Conservation (phyloP, 2,888 invertebrate species). For the Eudasyphora cyanicolor region DNA sequence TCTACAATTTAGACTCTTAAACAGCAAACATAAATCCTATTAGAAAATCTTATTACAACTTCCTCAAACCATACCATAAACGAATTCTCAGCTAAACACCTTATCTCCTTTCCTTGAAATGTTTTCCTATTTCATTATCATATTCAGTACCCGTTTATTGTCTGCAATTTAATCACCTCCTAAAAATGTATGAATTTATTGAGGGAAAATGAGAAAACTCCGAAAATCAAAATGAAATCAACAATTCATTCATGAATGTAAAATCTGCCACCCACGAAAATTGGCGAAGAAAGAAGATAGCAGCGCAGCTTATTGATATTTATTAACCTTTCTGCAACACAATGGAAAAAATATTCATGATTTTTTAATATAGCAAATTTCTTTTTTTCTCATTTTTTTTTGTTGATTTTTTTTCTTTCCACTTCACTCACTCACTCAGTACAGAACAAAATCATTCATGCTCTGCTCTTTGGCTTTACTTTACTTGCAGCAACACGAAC, state of each 20-base stretch:
- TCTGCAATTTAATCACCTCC: background rate
- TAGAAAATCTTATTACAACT: too few relatives aligned
- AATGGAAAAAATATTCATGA: slow-evolving; percentile 59
- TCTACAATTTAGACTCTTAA: too few relatives aligned
- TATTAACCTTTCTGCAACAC: slow-evolving; percentile 61
- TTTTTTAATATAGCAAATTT: background rate
- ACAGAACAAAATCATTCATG: background rate
- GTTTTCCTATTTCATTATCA: slow-evolving; percentile 11
- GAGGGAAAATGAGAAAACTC: background rate
- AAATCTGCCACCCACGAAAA: too few relatives aligned
- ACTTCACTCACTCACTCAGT: background rate
- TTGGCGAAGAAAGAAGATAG: too few relatives aligned
- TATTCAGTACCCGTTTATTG: slow-evolving; percentile 9
- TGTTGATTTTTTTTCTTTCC: background rate
- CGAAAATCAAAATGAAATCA: background rate
- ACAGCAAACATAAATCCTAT: too few relatives aligned
- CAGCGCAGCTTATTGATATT: slow-evolving; percentile 65
- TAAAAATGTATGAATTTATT: background rate
- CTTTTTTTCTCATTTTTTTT: too few relatives aligned
- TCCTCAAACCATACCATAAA: too few relatives aligned
- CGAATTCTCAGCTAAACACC: too few relatives aligned
- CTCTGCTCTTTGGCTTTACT: slow-evolving; percentile 30
- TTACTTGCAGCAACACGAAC: slow-evolving; percentile 36
- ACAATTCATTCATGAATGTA: background rate
- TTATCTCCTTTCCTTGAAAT: too few relatives aligned